Evolutionary conservation across 2,113 vertebrate species (phyloP).

Genomic region (Elachura formosa): DNA sequence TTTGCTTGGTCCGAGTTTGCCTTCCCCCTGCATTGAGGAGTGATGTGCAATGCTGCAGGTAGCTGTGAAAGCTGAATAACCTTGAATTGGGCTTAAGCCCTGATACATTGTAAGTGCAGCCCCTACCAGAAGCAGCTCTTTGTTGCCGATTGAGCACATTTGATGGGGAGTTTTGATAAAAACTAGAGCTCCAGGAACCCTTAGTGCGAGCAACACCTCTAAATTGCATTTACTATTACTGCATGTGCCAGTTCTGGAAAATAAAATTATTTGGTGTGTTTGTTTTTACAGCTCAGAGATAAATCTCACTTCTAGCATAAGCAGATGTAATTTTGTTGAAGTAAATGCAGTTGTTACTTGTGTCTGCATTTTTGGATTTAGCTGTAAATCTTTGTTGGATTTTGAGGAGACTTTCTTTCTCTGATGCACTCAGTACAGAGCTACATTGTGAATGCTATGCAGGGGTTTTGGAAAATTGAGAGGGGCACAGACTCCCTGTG

Average conservation of each 20-base stretch:
- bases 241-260: neutral
- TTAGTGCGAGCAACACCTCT: neutral
- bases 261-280: neutral
- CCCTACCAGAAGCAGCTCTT: neutral
- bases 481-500: neutral
- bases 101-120: fast-evolving
- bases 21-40: neutral
- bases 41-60: neutral
- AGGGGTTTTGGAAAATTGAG: neutral
- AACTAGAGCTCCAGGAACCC: neutral
- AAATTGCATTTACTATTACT: neutral
- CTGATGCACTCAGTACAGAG: neutral
- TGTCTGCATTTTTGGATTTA: neutral
- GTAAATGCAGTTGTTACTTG: neutral
- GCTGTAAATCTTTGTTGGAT: neutral
- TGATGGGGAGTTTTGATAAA: neutral
- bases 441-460: neutral
- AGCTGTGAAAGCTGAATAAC: neutral
- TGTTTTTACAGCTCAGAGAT: neutral
- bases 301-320: neutral
- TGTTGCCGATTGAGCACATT: neutral
- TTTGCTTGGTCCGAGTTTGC: neutral
- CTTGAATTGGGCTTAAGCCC: neutral
- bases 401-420: neutral
- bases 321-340: neutral